Percentiles rank a stretch among this genome's conserved stretches.
Conservation (phyloP, 2,113 vertebrate genomes). For the Pygoscelis adeliae region DNA sequence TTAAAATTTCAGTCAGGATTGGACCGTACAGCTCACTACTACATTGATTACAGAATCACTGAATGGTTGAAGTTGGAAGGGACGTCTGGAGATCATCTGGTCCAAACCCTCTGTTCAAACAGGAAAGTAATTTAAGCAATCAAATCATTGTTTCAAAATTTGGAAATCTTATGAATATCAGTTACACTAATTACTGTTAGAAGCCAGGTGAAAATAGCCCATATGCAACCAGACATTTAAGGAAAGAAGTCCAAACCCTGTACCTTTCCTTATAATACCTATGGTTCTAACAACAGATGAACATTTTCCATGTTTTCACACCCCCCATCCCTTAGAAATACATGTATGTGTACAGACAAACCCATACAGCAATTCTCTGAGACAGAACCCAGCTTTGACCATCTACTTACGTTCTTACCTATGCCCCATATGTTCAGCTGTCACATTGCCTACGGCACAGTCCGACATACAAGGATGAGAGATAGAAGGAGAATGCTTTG, state of each 20-base stretch:
- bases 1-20: neutral
- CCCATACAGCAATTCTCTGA: neutral
- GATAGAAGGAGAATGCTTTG: conserved; percentile 58
- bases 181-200: neutral
- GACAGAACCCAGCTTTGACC: neutral
- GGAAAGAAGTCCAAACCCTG: neutral
- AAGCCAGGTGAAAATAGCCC: neutral
- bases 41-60: neutral
- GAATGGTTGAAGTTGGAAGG: neutral
- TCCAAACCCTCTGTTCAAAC: neutral
- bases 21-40: neutral
- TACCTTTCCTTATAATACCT: neutral
- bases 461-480: neutral
- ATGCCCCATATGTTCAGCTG: neutral
- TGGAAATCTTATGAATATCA: neutral
- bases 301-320: neutral
- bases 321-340: neutral
- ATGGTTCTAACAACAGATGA: neutral
- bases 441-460: neutral
- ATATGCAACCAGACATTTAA: neutral
- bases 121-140: neutral
- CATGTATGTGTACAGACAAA: neutral
- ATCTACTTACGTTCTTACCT: neutral
- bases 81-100: neutral
- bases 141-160: neutral